Evolutionary conservation across 2,113 vertebrate genomes (phyloP).

Genomic region (Phalacrocorax pelagicus): DNA sequence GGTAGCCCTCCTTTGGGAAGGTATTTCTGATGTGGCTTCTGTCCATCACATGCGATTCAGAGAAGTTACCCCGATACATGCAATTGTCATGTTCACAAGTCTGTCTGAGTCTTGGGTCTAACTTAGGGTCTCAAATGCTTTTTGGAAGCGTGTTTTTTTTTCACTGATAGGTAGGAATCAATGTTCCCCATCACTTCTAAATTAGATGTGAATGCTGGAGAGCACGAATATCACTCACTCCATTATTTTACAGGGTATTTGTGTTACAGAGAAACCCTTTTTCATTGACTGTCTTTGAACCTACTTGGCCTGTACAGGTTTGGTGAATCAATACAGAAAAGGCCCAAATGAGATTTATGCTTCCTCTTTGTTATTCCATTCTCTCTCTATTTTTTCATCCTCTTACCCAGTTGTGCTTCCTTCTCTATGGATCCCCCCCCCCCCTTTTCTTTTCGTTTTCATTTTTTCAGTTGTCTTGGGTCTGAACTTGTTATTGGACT

Average conservation of each 20-base stretch:
- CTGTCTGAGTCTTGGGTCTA: neutral
- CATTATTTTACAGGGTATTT: neutral
- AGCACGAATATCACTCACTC: neutral
- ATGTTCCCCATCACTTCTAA: neutral
- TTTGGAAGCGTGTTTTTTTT: neutral
- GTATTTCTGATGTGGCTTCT: neutral
- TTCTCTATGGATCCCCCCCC: neutral
- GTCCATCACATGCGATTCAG: neutral
- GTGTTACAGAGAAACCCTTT: neutral
- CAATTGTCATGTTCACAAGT: accelerated
- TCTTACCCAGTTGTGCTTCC: neutral
- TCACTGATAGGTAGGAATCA: neutral
- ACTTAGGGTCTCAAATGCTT: neutral
- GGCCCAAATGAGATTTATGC: neutral
- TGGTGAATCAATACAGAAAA: neutral
- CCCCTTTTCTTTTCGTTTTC: accelerated
- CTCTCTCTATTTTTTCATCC: neutral
- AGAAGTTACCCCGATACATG: accelerated
- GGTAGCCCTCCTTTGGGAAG: neutral
- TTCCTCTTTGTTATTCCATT: neutral
- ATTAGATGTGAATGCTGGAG: neutral
- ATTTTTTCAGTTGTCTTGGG: neutral
- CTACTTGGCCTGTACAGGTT: neutral
- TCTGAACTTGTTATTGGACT: neutral
- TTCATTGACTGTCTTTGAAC: neutral